Evolutionary conservation across 2,888 invertebrate genomes (phyloP).

Genomic region (Eurytoma adleriae): DNA sequence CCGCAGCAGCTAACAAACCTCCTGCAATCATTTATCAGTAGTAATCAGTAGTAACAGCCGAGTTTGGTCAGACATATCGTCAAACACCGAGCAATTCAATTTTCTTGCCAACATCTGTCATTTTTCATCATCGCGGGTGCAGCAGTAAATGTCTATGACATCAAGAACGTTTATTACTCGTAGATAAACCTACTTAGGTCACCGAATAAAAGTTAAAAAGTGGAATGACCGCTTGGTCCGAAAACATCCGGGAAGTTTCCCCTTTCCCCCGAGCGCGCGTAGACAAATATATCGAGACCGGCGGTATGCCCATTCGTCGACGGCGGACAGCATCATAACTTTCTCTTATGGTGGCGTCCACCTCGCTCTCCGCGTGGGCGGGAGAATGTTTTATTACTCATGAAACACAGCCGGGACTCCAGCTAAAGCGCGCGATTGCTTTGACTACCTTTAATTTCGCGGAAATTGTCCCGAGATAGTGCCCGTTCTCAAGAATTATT

Average conservation of each 20-base stretch:
- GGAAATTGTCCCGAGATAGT: too few species aligned
- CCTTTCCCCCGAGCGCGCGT: background rate
- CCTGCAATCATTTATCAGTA: background rate
- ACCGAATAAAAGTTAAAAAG: background rate
- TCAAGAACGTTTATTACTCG: background rate
- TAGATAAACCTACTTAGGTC: background rate
- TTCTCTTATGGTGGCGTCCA: slow-evolving; percentile 1
- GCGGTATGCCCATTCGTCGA: background rate
- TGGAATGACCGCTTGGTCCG: background rate
- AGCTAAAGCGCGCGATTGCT: slow-evolving; percentile 23
- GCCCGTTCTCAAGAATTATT: too few species aligned
- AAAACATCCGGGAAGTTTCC: background rate
- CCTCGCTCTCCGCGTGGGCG: background rate
- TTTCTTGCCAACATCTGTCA: too few species aligned
- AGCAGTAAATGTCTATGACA: background rate
- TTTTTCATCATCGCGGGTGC: background rate
- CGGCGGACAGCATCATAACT: slow-evolving; percentile 9
- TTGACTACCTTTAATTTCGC: slow-evolving; percentile 18
- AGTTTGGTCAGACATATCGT: background rate
- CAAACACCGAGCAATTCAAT: background rate
- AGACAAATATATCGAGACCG: background rate
- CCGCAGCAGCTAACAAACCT: too few species aligned
- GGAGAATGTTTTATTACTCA: slow-evolving; percentile 33
- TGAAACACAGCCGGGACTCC: background rate
- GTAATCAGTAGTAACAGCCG: too few species aligned